These are phyloP conservation scores for Pharmacophagus antenor DNA, from an alignment of 2,888 invertebrate species.

Conservation along the genomic window DNA sequence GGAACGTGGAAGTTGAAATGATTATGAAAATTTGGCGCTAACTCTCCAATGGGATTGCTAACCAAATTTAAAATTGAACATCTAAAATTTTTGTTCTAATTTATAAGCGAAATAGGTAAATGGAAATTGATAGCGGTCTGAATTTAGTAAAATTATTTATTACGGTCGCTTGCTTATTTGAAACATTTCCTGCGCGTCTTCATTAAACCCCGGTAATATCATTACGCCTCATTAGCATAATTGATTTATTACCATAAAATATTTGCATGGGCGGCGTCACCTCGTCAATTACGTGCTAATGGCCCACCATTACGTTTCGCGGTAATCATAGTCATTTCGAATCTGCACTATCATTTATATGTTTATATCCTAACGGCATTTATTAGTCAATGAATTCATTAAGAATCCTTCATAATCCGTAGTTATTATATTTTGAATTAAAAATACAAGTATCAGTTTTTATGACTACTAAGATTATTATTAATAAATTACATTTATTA, in stretches of 20 bases:
- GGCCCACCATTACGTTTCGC: not conserved
- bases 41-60: not conserved
- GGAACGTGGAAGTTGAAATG: not conserved
- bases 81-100: not conserved
- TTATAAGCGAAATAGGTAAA: not conserved
- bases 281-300: slow-evolving; percentile 9
- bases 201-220: not conserved
- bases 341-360: slow-evolving; percentile 4
- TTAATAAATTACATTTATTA: too few relatives aligned
- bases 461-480: not conserved
- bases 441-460: not conserved
- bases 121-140: not conserved
- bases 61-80: not conserved
- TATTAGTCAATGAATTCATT: not conserved
- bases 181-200: not conserved
- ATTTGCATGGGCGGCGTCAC: not conserved
- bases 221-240: not conserved
- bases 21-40: not conserved
- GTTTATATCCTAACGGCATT: slow-evolving; percentile 1
- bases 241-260: slow-evolving; percentile 7
- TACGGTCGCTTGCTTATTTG: not conserved
- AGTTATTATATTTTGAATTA: not conserved
- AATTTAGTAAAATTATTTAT: not conserved
- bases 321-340: slow-evolving; percentile 8
- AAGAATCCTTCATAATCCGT: not conserved